Conservation (phyloP, 2,888 invertebrate genomes). For the Kuschelorhynchus macadamiae region DNA sequence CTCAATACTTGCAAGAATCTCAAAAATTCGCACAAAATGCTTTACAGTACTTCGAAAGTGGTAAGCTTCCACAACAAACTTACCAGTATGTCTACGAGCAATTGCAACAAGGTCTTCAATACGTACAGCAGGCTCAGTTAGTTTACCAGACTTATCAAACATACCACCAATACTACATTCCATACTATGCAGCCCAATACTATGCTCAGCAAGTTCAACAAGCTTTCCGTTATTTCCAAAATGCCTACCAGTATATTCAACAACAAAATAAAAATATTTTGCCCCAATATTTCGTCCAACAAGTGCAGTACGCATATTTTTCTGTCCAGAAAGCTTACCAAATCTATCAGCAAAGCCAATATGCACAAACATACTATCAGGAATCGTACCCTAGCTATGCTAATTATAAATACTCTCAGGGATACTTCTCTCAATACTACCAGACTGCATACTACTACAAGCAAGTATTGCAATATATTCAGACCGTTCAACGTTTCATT, state of each 20-base stretch:
- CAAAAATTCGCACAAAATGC: constrained; percentile 28
- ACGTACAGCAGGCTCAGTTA: constrained; percentile 12
- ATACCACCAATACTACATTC: constrained; percentile 31
- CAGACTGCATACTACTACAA: constrained; percentile 1
- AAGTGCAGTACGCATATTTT: constrained; percentile 27
- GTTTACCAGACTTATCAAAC: constrained; percentile 24
- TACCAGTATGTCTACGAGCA: constrained; percentile 33
- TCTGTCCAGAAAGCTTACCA: constrained; percentile 24
- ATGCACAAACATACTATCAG: neutral
- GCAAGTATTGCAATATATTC: constrained; percentile 15
- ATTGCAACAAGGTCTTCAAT: constrained; percentile 27
- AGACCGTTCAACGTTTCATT: constrained; percentile 17
- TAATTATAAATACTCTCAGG: neutral
- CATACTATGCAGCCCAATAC: constrained; percentile 37
- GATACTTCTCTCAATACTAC: constrained; percentile 1
- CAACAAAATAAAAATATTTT: constrained; percentile 1
- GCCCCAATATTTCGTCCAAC: constrained; percentile 21
- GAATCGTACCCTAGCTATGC: neutral
- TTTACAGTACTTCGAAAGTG: constrained; percentile 15
- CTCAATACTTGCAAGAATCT: constrained; percentile 21
- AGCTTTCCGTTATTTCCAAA: constrained; percentile 32
- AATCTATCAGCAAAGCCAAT: constrained; percentile 12
- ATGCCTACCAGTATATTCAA: constrained; percentile 32
- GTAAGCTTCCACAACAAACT: constrained; percentile 11
- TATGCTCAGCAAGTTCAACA: constrained; percentile 20